Percentiles rank a stretch among this genome's conserved stretches.
Evolutionary conservation across 2,113 vertebrate genomes (phyloP).

Genomic region (Planiliza haematocheilus): DNA sequence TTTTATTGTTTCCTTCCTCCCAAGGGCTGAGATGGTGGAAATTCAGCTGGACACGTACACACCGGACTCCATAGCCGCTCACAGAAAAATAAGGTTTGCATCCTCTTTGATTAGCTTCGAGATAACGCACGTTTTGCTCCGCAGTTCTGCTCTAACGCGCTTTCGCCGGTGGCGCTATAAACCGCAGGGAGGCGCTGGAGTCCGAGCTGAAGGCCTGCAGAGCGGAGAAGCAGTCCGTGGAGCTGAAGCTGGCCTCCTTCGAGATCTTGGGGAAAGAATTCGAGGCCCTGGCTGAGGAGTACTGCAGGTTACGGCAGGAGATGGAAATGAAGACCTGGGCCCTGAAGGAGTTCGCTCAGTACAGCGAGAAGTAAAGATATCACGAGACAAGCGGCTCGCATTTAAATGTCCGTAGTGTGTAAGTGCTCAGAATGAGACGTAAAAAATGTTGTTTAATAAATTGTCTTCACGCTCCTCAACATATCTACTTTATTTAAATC

Average conservation of each 20-base stretch:
- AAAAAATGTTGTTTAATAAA: too few species aligned
- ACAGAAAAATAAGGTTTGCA: conserved; percentile 84
- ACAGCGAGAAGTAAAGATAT: conserved; percentile 41
- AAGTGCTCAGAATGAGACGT: background rate
- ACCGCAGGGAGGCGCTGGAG: conserved; percentile 76
- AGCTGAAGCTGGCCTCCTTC: conserved; percentile 80
- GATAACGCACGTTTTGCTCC: background rate
- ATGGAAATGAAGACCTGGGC: conserved; percentile 83
- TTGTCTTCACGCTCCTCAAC: too few species aligned
- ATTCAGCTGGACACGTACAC: conserved; percentile 88
- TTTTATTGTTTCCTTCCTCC: conserved; percentile 15
- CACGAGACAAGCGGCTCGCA: background rate
- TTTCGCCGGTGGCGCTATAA: background rate
- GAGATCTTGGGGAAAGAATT: conserved; percentile 84
- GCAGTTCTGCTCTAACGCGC: background rate
- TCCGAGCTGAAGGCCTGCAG: conserved; percentile 65
- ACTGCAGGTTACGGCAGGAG: conserved; percentile 75
- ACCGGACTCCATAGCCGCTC: conserved; percentile 84
- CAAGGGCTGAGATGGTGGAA: conserved; percentile 87
- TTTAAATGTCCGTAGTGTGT: background rate
- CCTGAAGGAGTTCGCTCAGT: conserved; percentile 77
- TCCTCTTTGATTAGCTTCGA: background rate
- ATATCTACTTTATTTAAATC: too few species aligned
- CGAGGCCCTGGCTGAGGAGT: conserved; percentile 80
- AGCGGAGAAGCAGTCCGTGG: conserved; percentile 74